A percentile compares a stretch with the other conserved stretches of the same genome.
phyloP scores from a whole-genome alignment of 2,113 vertebrate genomes.

The Otocyon megalotis region DNA sequence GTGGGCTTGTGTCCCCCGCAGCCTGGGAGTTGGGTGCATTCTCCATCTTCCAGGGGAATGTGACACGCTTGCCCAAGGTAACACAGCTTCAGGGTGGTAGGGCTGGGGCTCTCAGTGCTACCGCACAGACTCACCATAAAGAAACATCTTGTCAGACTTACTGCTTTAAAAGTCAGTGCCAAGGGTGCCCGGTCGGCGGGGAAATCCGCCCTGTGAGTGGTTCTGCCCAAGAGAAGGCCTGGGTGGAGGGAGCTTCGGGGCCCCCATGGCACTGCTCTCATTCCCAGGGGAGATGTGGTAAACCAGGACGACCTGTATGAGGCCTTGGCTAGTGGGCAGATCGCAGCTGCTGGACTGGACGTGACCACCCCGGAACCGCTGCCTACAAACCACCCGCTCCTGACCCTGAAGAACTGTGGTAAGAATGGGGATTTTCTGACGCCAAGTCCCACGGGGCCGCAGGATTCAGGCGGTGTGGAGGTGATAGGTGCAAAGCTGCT shows the following conservation, averaged over 20 bases:
- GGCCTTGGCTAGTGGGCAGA: slow-evolving; percentile 90
- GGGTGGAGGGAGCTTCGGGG: background rate
- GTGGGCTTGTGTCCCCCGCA: background rate
- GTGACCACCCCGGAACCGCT: slow-evolving; percentile 96
- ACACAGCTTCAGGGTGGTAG: background rate
- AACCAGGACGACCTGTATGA: slow-evolving; percentile 96
- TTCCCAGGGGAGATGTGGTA: slow-evolving; percentile 93
- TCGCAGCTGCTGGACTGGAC: slow-evolving; percentile 95
- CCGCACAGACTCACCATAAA: background rate
- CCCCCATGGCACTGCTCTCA: background rate
- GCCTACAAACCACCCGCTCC: slow-evolving; percentile 93
- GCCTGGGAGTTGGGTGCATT: background rate
- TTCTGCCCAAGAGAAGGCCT: background rate
- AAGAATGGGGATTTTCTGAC: slow-evolving; percentile 35
- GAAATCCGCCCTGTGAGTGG: background rate
- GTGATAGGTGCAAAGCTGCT: background rate
- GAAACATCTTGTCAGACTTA: background rate
- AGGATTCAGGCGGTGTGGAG: background rate
- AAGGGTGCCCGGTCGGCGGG: background rate
- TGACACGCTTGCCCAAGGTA: background rate
- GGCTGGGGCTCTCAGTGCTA: background rate
- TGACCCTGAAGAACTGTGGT: slow-evolving; percentile 97
- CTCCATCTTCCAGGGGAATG: background rate
- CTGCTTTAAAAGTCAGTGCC: background rate
- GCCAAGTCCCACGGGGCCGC: too few species aligned